Evolutionary conservation across 2,113 vertebrate species (phyloP).

Genomic region (Zapornia atra): DNA sequence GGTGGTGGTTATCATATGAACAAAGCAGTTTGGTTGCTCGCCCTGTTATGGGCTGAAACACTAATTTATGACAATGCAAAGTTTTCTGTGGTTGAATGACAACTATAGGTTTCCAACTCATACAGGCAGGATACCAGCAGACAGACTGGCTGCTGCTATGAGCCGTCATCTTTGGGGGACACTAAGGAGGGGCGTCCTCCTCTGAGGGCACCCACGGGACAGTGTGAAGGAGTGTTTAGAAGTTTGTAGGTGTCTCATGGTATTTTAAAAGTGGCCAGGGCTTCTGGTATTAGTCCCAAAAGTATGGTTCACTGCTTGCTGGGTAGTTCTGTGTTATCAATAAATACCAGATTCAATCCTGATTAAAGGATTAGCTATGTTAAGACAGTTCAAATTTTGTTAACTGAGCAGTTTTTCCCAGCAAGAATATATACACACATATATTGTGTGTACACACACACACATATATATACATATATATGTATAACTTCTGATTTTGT

Average conservation of each 20-base stretch:
- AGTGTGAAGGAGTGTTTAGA: neutral
- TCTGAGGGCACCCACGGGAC: fast-evolving
- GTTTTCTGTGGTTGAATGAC: neutral
- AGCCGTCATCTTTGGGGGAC: neutral
- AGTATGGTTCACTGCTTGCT: neutral
- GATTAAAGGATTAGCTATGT: neutral
- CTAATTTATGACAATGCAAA: neutral
- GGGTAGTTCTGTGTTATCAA: neutral
- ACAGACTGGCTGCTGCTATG: neutral
- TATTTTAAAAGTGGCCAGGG: neutral
- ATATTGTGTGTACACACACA: neutral
- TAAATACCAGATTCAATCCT: neutral
- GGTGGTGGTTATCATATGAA: fast-evolving
- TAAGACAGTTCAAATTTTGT: neutral
- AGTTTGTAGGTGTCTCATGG: neutral
- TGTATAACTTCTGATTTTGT: neutral
- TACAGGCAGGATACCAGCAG: neutral
- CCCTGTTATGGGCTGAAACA: neutral
- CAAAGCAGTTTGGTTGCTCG: neutral
- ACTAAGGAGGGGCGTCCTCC: fast-evolving
- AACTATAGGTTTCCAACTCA: neutral
- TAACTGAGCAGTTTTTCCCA: neutral
- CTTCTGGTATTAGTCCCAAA: neutral
- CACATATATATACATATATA: neutral
- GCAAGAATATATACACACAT: neutral